A percentile compares a stretch with the other conserved stretches of the same genome.
phyloP scores from a whole-genome alignment of 2,113 vertebrate genomes.

The Vicugna pacos region DNA sequence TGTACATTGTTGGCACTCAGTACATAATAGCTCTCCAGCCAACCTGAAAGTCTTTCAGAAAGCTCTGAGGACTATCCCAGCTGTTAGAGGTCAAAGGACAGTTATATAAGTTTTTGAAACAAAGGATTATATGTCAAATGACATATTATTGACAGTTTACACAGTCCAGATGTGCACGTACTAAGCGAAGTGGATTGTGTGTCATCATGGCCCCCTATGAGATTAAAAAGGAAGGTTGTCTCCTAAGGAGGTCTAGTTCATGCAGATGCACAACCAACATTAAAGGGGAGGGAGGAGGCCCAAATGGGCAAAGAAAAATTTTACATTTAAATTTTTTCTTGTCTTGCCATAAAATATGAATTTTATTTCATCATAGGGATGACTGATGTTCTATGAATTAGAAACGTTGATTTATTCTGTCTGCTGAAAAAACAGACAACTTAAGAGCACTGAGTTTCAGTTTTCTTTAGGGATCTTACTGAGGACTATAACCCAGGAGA shows the following conservation, averaged over 20 bases:
- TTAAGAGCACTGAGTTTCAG: not conserved
- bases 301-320: not conserved
- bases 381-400: not conserved
- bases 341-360: not conserved
- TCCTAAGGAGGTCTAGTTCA: not conserved
- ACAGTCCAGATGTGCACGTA: not conserved
- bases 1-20: not conserved
- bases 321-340: not conserved
- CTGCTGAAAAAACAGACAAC: not conserved
- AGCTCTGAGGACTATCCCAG: not conserved
- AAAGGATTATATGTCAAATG: not conserved
- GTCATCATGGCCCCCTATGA: not conserved
- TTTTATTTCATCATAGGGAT: not conserved
- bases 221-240: not conserved
- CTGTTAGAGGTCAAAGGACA: not conserved
- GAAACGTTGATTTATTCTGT: not conserved
- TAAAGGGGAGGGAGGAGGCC: not conserved
- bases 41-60: not conserved
- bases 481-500: not conserved
- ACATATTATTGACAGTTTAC: not conserved
- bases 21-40: not conserved
- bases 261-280: not conserved
- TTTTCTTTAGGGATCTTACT: not conserved
- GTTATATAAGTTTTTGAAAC: not conserved
- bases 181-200: not conserved